Percentiles rank a stretch among this genome's conserved stretches.
These are phyloP conservation scores for Montifringilla adamsi DNA, from an alignment of 2,113 vertebrate species.

Conservation along the genomic window DNA sequence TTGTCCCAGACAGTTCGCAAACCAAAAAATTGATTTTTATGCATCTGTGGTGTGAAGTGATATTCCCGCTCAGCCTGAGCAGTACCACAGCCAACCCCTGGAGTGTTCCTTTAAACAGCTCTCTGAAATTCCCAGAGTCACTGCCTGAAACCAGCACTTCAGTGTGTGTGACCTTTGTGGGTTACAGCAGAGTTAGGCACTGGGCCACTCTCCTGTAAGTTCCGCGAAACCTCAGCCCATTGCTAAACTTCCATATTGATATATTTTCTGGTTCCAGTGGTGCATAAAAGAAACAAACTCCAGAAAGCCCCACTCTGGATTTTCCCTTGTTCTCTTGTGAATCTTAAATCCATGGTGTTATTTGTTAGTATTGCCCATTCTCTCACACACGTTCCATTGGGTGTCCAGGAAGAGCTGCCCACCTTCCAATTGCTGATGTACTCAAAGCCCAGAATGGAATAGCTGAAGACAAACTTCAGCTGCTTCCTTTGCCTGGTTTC, in stretches of 20 bases:
- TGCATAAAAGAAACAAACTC: conserved; percentile 58
- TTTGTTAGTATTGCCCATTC: not conserved
- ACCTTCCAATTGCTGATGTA: not conserved
- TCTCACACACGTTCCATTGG: not conserved
- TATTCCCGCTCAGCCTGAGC: not conserved
- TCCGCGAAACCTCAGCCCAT: conserved; percentile 24
- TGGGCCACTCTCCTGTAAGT: conserved; percentile 37
- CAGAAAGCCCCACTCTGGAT: conserved; percentile 53
- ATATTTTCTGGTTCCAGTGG: conserved; percentile 44
- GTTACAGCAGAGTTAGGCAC: not conserved
- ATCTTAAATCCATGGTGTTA: not conserved
- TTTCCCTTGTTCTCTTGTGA: conserved; percentile 43
- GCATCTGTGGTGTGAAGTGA: not conserved
- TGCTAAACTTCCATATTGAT: conserved; percentile 56
- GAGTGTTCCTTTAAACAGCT: conserved; percentile 5
- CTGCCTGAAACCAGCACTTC: conserved; percentile 30
- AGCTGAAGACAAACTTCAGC: not conserved
- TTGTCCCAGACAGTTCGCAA: not conserved
- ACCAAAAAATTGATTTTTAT: not conserved
- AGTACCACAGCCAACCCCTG: not conserved
- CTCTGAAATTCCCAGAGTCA: conserved; percentile 36
- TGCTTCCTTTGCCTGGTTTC: not conserved
- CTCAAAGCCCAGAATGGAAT: not conserved
- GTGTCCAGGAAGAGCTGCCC: not conserved
- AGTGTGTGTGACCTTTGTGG: not conserved